phyloP scores from a whole-genome alignment of 2,113 vertebrate genomes.

The Nesogale talazaci region DNA sequence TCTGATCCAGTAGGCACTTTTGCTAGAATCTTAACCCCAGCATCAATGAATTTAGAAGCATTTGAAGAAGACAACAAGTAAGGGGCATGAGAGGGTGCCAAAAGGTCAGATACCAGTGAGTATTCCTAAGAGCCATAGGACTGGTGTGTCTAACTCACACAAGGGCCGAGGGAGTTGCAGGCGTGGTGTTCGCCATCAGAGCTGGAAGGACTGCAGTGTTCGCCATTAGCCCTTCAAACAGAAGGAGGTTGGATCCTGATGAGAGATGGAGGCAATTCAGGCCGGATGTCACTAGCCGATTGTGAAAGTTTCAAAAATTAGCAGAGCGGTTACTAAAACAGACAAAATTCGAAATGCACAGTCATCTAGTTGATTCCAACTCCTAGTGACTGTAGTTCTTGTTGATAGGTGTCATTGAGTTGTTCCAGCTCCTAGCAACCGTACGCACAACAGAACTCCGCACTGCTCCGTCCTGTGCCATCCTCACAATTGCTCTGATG shows the following conservation, averaged over 20 bases:
- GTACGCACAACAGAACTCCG: no score
- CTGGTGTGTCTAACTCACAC: not conserved
- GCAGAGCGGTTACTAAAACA: constrained; percentile 19
- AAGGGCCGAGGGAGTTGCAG: not conserved
- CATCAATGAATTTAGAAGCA: not conserved
- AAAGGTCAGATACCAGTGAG: not conserved
- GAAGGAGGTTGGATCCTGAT: constrained; percentile 8
- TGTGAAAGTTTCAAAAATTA: constrained; percentile 46
- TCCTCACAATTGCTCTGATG: no score
- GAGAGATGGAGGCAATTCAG: not conserved
- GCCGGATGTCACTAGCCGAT: not conserved
- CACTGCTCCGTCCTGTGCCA: no score
- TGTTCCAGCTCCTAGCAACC: no score
- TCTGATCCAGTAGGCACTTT: not conserved
- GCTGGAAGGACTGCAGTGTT: not conserved
- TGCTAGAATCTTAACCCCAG: constrained; percentile 26
- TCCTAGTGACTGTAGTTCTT: not conserved
- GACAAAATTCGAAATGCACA: no score
- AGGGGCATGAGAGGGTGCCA: not conserved
- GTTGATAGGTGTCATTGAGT: no score
- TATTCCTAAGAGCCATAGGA: not conserved
- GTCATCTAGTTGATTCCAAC: no score
- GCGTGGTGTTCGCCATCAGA: not conserved
- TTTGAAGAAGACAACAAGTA: constrained; percentile 25
- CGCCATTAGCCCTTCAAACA: not conserved